A percentile compares a stretch with the other conserved stretches of the same genome.
Conservation (phyloP, 2,113 vertebrate species). For the Garra rufa region DNA sequence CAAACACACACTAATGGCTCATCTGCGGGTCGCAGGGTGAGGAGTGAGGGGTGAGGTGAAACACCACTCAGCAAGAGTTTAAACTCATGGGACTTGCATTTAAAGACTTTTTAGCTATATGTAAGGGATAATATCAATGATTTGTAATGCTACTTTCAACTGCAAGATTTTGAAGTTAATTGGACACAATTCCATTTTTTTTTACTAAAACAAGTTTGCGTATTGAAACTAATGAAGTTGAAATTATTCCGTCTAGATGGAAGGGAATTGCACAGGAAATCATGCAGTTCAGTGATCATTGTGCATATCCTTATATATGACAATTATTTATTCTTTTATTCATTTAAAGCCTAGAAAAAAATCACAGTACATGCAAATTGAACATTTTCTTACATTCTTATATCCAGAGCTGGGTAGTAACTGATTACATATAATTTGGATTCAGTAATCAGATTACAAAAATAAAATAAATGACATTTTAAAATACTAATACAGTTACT, state of each 20-base stretch:
- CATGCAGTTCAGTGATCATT: neutral
- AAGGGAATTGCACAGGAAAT: neutral
- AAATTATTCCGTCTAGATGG: neutral
- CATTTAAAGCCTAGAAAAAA: neutral
- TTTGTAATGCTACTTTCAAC: neutral
- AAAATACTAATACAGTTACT: too few relatives aligned
- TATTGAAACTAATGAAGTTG: neutral
- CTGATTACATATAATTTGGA: too few relatives aligned
- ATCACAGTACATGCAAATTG: neutral
- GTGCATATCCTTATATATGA: neutral
- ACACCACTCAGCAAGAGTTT: neutral
- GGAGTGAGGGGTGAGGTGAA: neutral
- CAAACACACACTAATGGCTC: slow-evolving; percentile 14
- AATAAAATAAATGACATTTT: too few relatives aligned
- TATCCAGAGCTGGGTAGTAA: too few relatives aligned
- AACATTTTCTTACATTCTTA: neutral
- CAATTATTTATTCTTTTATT: neutral
- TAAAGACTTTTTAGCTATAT: neutral
- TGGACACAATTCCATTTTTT: neutral
- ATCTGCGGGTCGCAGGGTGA: slow-evolving; percentile 20
- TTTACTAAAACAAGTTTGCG: neutral
- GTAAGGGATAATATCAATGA: neutral
- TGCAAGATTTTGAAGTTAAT: neutral
- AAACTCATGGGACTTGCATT: neutral
- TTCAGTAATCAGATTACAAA: too few relatives aligned